phyloP scores from a whole-genome alignment of 2,113 vertebrate species.

The Toxostoma redivivum region DNA sequence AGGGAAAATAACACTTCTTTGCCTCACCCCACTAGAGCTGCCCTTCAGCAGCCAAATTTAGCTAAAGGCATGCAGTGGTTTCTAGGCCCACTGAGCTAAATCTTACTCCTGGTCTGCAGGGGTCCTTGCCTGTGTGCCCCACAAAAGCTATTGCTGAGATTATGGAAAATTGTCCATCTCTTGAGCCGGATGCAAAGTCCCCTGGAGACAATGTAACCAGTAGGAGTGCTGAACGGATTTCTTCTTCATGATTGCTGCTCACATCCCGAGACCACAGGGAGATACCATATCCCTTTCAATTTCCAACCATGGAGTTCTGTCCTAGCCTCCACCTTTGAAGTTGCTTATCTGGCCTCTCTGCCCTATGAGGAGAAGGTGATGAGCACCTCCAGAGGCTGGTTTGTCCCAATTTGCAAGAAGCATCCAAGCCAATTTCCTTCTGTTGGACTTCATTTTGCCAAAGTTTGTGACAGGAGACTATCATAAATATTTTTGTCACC shows the following conservation, averaged over 20 bases:
- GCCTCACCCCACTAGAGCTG: slow-evolving; percentile 25
- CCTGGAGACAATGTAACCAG: not conserved
- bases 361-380: not conserved
- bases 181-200: not conserved
- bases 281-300: not conserved
- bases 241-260: not conserved
- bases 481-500: not conserved
- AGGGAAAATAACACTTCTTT: slow-evolving; percentile 60
- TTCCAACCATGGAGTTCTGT: not conserved
- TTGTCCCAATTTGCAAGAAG: not conserved
- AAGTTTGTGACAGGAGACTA: not conserved
- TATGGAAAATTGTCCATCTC: slow-evolving; percentile 7
- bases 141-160: slow-evolving; percentile 35
- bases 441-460: not conserved
- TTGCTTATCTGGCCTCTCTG: not conserved
- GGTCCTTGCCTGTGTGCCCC: slow-evolving; percentile 1
- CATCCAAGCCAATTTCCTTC: not conserved
- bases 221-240: not conserved
- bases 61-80: slow-evolving; percentile 50
- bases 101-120: slow-evolving; percentile 39
- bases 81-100: slow-evolving; percentile 34
- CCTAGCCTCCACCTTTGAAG: not conserved
- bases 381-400: not conserved
- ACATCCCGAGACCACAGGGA: not conserved
- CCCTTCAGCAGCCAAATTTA: slow-evolving; percentile 48